Evolutionary conservation across 2,113 vertebrate species (phyloP).

Genomic region (Scomber scombrus): DNA sequence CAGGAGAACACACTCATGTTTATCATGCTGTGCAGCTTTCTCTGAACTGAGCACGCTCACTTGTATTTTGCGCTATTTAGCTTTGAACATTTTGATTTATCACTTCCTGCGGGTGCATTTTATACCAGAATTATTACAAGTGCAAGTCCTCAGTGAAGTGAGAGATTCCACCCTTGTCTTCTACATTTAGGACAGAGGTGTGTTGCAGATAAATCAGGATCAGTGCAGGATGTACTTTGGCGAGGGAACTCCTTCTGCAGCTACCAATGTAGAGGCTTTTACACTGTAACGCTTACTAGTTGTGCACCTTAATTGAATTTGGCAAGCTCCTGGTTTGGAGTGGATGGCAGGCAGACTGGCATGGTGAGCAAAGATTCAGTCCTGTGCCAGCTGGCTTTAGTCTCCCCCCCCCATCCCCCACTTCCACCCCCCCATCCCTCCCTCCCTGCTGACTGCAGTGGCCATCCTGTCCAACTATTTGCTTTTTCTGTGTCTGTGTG

Average conservation of each 20-base stretch:
- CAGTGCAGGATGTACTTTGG: neutral
- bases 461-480: constrained; percentile 38
- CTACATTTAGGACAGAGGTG: neutral
- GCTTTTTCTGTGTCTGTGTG: constrained; percentile 38
- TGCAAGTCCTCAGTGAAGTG: neutral
- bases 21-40: too few relatives aligned
- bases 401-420: neutral
- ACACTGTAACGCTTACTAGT: neutral
- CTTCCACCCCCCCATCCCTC: neutral
- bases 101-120: neutral
- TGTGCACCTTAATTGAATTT: neutral
- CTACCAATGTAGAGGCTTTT: neutral
- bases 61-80: neutral
- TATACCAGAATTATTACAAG: neutral
- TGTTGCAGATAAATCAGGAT: neutral
- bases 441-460: too few relatives aligned
- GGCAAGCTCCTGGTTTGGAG: constrained; percentile 4
- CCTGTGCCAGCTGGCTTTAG: constrained; percentile 28
- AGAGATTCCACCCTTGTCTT: neutral
- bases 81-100: neutral
- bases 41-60: neutral
- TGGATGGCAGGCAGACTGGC: neutral
- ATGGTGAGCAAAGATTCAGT: neutral
- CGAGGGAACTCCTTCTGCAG: neutral
- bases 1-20: too few relatives aligned